phyloP scores from a whole-genome alignment of 2,888 invertebrate genomes.

The Incurvaria masculella region DNA sequence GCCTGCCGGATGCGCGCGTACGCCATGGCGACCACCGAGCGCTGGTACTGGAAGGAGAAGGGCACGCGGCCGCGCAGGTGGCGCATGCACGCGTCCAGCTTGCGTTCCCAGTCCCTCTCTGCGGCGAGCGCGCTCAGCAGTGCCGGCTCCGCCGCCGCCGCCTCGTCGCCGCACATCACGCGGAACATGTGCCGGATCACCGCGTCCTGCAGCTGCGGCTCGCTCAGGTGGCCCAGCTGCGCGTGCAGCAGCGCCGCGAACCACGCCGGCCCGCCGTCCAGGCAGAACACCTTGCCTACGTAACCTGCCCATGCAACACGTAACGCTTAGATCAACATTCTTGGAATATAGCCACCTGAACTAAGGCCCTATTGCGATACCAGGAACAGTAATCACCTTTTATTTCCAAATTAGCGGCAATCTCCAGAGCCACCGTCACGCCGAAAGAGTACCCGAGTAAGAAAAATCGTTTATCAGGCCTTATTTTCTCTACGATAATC shows the following conservation, averaged over 20 bases:
- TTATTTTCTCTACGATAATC: no score
- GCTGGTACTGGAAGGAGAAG: slow-evolving; percentile 26
- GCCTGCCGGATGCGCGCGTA: slow-evolving; percentile 18
- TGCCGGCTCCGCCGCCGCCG: slow-evolving; percentile 11
- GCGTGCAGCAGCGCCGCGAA: slow-evolving; percentile 19
- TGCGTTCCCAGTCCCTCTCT: slow-evolving; percentile 18
- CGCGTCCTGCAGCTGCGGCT: slow-evolving; percentile 25
- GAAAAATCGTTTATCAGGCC: no score
- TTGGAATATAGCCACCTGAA: no score
- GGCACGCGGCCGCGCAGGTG: slow-evolving; percentile 21
- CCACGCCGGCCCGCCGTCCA: slow-evolving; percentile 29
- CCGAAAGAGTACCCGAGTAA: no score
- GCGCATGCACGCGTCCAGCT: slow-evolving; percentile 21
- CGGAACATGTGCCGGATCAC: slow-evolving; percentile 27
- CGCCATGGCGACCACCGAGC: slow-evolving; percentile 23
- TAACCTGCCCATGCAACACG: slow-evolving; percentile 25
- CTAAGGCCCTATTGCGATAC: no score
- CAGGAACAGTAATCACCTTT: no score
- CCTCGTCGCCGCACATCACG: slow-evolving; percentile 21
- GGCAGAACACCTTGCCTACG: slow-evolving; percentile 28
- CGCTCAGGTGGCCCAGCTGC: slow-evolving; percentile 9
- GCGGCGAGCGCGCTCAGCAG: slow-evolving; percentile 7
- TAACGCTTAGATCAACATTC: no score
- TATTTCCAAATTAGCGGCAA: no score
- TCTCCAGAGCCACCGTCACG: no score